phyloP scores from a whole-genome alignment of 2,888 invertebrate species.

The Eristalis pertinax region DNA sequence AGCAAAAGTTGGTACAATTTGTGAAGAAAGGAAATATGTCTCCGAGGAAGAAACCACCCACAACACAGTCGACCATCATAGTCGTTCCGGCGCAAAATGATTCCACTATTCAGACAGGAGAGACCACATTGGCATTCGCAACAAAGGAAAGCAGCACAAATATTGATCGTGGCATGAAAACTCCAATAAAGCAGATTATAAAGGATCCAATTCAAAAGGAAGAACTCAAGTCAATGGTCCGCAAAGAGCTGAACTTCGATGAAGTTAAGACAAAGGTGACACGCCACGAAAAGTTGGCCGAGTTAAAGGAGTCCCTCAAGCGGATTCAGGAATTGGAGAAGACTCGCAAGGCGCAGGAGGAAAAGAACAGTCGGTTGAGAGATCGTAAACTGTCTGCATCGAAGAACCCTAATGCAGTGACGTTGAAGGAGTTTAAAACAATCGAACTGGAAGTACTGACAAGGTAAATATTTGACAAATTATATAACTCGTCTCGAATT shows the following conservation, averaged over 20 bases:
- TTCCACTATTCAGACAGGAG: slow-evolving; percentile 72
- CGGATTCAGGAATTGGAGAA: slow-evolving; percentile 86
- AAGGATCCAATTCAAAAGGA: slow-evolving; percentile 81
- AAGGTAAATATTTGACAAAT: slow-evolving; percentile 83
- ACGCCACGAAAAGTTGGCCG: slow-evolving; percentile 86
- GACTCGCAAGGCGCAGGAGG: slow-evolving; percentile 82
- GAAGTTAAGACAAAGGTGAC: slow-evolving; percentile 87
- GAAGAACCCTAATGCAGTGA: slow-evolving; percentile 75
- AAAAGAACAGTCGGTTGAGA: slow-evolving; percentile 77
- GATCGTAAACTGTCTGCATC: slow-evolving; percentile 75
- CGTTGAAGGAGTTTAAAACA: slow-evolving; percentile 87
- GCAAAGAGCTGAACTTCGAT: slow-evolving; percentile 85
- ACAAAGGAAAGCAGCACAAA: slow-evolving; percentile 77
- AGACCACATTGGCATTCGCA: slow-evolving; percentile 73
- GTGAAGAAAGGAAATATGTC: slow-evolving; percentile 80
- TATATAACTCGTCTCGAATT: slow-evolving; percentile 30
- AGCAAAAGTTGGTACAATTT: slow-evolving; percentile 79
- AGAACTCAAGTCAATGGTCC: slow-evolving; percentile 81
- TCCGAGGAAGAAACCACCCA: slow-evolving; percentile 77
- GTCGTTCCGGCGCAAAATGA: slow-evolving; percentile 26
- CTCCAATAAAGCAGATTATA: slow-evolving; percentile 80
- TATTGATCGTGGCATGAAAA: slow-evolving; percentile 77
- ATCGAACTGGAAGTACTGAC: slow-evolving; percentile 89
- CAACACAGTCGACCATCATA: slow-evolving; percentile 25
- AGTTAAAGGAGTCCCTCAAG: slow-evolving; percentile 86